A percentile compares a stretch with the other conserved stretches of the same genome.
phyloP scores from a whole-genome alignment of 2,113 vertebrate genomes.

The Xiphophorus hellerii region DNA sequence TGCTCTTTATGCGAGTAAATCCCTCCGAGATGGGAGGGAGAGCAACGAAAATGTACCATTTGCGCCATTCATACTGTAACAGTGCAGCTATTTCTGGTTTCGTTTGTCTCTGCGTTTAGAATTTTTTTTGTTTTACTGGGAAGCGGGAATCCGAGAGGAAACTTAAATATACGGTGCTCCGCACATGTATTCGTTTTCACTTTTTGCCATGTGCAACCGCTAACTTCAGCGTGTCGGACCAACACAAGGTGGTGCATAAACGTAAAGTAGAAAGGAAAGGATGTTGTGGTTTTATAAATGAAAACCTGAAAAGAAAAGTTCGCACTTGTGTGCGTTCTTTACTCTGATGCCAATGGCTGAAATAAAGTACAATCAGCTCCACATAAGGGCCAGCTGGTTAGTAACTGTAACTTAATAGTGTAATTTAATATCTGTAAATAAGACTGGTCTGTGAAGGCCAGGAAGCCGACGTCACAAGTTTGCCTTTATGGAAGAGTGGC shows the following conservation, averaged over 20 bases:
- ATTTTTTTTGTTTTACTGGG: not conserved
- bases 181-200: not conserved
- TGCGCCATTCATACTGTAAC: not conserved
- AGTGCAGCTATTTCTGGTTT: not conserved
- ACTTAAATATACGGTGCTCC: not conserved
- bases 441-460: not conserved
- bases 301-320: too few species aligned
- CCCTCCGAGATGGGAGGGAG: conserved; percentile 1
- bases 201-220: not conserved
- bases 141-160: not conserved
- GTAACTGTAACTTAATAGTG: not conserved
- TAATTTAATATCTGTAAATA: not conserved
- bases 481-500: not conserved
- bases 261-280: too few species aligned
- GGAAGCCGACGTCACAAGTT: not conserved
- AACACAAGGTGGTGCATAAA: too few species aligned
- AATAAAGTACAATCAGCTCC: too few species aligned
- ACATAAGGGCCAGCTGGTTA: too few species aligned
- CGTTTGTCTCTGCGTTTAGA: not conserved
- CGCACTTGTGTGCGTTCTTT: too few species aligned
- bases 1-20: conserved; percentile 9
- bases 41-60: not conserved
- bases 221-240: not conserved
- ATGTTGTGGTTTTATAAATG: too few species aligned
- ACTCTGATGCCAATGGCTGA: too few species aligned